Conservation (phyloP, 2,888 invertebrate genomes). For the Andricus quercusramuli region DNA sequence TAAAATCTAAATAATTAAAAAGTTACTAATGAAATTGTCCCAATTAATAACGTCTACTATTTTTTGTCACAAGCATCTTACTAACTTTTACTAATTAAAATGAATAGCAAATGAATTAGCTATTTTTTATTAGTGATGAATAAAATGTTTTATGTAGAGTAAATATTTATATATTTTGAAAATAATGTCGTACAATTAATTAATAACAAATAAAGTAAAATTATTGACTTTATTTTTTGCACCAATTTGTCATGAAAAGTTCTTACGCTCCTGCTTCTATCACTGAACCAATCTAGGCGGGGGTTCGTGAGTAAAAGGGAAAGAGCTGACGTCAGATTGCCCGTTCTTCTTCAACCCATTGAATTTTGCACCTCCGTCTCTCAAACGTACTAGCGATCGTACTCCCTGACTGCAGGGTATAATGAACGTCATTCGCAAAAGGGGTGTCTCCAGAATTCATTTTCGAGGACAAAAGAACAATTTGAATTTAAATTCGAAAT, state of each 20-base stretch:
- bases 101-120: too few species aligned
- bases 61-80: too few species aligned
- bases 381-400: background rate
- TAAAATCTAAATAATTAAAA: too few species aligned
- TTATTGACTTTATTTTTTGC: background rate
- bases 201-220: too few species aligned
- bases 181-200: too few species aligned
- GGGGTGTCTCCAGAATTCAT: background rate
- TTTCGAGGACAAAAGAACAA: background rate
- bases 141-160: too few species aligned
- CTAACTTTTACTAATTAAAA: too few species aligned
- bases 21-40: too few species aligned
- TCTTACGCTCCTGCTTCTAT: slow-evolving; percentile 9
- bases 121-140: too few species aligned
- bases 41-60: too few species aligned
- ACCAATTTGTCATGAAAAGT: background rate
- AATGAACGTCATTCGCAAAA: background rate
- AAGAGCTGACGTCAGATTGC: background rate
- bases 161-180: too few species aligned
- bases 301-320: background rate
- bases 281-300: background rate
- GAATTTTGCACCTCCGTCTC: background rate
- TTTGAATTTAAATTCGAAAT: background rate
- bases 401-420: background rate
- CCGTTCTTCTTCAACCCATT: background rate